These are phyloP conservation scores for Venturia canescens DNA, from an alignment of 1,140 invertebrate species.

Conservation along the genomic window DNA sequence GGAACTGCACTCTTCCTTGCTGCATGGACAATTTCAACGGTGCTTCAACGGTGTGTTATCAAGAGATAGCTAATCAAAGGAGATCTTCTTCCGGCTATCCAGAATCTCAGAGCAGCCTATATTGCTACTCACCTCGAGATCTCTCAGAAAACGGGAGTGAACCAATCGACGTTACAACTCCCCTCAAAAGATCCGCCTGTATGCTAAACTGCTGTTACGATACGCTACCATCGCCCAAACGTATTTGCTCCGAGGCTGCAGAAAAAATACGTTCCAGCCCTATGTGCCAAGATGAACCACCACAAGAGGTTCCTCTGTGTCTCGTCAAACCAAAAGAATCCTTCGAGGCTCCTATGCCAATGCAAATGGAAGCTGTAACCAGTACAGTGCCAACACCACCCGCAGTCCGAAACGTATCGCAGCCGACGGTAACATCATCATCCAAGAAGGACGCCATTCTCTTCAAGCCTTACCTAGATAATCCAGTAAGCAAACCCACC, in stretches of 20 bases:
- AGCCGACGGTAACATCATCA: conserved; percentile 56
- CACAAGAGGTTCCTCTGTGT: conserved; percentile 73
- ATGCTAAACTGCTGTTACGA: conserved; percentile 62
- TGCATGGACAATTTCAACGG: conserved; percentile 56
- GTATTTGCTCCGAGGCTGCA: conserved; percentile 53
- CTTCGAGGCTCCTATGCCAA: conserved; percentile 41
- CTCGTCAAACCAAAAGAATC: conserved; percentile 70
- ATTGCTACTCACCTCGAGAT: conserved; percentile 66
- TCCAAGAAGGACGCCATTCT: conserved; percentile 75
- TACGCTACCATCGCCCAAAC: conserved; percentile 55
- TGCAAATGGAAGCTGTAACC: conserved; percentile 68
- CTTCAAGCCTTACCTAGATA: conserved; percentile 84
- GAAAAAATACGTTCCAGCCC: conserved; percentile 25
- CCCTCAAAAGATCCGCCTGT: conserved; percentile 60
- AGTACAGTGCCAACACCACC: conserved; percentile 73
- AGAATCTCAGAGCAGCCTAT: conserved; percentile 51
- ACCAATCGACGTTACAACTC: conserved; percentile 49
- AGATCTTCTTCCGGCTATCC: conserved; percentile 53
- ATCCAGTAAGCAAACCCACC: conserved; percentile 74
- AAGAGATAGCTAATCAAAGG: conserved; percentile 54
- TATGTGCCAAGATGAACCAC: conserved; percentile 54
- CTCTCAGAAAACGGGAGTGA: conserved; percentile 44
- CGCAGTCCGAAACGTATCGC: conserved; percentile 60
- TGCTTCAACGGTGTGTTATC: conserved; percentile 20
- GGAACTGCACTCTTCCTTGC: conserved; percentile 61